Evolutionary conservation across 2,888 invertebrate species (phyloP).

Genomic region (Kryphioiulus occultus): DNA sequence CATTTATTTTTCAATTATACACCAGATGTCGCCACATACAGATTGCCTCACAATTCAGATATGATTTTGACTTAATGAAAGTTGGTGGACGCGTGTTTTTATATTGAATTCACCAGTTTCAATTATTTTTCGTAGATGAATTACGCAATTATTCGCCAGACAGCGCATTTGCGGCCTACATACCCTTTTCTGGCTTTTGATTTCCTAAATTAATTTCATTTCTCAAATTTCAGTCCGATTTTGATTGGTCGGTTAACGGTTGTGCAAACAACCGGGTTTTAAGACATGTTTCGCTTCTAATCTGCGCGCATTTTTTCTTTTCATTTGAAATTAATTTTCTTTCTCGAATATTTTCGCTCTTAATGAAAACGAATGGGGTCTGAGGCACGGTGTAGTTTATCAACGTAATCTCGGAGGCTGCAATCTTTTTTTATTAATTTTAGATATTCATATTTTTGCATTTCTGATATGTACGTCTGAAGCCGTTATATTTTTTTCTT

Average conservation of each 20-base stretch:
- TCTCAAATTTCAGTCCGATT: background rate
- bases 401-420: conserved; percentile 22
- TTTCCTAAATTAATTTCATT: background rate
- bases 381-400: background rate
- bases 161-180: background rate
- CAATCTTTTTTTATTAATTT: conserved; percentile 37
- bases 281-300: conserved; percentile 1
- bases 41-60: background rate
- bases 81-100: background rate
- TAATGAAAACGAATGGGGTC: conserved; percentile 34
- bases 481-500: background rate
- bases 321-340: conserved; percentile 36
- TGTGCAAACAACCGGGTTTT: conserved; percentile 31
- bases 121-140: background rate
- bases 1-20: no score
- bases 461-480: conserved; percentile 28
- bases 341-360: background rate
- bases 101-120: background rate
- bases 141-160: background rate
- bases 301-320: background rate
- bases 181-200: background rate
- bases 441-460: conserved; percentile 40
- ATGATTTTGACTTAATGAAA: background rate
- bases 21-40: background rate
- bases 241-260: conserved; percentile 11